These are phyloP conservation scores for Entelurus aequoreus DNA, from an alignment of 2,113 vertebrate genomes.

Conservation along the genomic window DNA sequence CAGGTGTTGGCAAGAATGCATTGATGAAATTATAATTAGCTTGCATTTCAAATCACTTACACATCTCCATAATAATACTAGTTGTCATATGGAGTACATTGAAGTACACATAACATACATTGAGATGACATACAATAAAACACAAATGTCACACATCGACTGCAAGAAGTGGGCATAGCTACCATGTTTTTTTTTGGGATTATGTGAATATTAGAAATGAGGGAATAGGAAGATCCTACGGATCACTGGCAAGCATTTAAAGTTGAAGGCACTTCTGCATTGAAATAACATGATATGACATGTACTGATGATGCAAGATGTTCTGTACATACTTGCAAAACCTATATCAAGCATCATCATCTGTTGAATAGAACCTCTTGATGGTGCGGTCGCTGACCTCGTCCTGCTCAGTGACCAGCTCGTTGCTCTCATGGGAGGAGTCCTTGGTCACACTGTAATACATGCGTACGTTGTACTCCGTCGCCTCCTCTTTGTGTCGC, in stretches of 20 bases:
- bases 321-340: background rate
- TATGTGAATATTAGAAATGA: no score
- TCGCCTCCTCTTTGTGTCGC: conserved; percentile 30
- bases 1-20: background rate
- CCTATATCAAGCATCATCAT: conserved; percentile 35
- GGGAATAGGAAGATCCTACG: no score
- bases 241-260: no score
- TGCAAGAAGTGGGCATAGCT: no score
- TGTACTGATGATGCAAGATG: no score
- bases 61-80: background rate
- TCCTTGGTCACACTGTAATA: conserved; percentile 73
- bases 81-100: background rate
- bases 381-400: conserved; percentile 44
- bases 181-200: no score
- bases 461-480: conserved; percentile 42
- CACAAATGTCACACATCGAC: background rate
- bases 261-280: no score
- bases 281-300: no score
- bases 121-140: background rate
- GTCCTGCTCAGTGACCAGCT: conserved; percentile 64
- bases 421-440: conserved; percentile 62
- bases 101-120: background rate
- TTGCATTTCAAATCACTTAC: background rate
- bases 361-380: conserved; percentile 38
- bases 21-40: background rate